phyloP scores from a whole-genome alignment of 2,797 vertebrate genomes.

The Myotis pilosus region DNA sequence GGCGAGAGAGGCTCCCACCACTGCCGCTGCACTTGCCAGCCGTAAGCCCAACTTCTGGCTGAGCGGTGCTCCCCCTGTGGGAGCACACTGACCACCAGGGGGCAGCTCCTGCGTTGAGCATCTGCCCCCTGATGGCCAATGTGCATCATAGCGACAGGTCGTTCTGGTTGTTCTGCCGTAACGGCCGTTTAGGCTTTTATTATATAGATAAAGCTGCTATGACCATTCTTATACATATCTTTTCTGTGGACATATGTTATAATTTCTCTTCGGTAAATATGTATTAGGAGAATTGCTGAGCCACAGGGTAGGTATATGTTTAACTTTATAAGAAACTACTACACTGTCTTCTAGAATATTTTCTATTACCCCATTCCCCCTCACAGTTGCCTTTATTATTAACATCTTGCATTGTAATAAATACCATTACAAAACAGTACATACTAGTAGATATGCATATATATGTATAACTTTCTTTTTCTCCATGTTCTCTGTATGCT shows the following conservation, averaged over 20 bases:
- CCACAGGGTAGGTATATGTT: not conserved
- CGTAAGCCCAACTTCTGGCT: no score
- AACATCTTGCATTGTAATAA: not conserved
- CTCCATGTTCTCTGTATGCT: not conserved
- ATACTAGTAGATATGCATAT: not conserved
- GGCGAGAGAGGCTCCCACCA: no score
- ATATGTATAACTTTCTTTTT: not conserved
- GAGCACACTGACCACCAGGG: no score
- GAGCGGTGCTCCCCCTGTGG: no score
- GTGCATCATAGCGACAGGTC: no score
- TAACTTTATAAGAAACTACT: not conserved
- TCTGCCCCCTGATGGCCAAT: no score
- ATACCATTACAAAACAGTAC: not conserved
- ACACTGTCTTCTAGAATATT: not conserved
- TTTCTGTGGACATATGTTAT: not conserved
- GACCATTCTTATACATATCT: not conserved
- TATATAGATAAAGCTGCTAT: not conserved
- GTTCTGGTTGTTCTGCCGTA: no score
- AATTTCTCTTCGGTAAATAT: not conserved
- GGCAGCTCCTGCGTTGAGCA: no score
- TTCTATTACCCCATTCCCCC: not conserved
- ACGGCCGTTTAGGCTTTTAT: no score
- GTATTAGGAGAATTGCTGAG: not conserved
- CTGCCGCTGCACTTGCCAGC: no score
- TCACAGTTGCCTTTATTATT: conserved; percentile 5